phyloP scores from a whole-genome alignment of 2,113 vertebrate species.

The Melanerpes formicivorus region DNA sequence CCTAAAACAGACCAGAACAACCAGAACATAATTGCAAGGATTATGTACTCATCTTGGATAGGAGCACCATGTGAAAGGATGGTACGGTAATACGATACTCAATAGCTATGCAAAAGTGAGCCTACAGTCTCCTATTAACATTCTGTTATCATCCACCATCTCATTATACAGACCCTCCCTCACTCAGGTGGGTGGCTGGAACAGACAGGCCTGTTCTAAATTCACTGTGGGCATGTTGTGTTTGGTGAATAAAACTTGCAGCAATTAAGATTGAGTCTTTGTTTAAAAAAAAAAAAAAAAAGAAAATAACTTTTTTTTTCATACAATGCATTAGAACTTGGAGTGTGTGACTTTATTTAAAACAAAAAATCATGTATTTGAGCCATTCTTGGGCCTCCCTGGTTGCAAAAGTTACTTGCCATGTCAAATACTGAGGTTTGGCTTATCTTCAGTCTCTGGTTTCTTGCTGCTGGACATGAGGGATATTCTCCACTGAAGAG shows the following conservation, averaged over 20 bases:
- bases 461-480: background rate
- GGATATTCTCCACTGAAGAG: background rate
- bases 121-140: background rate
- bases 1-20: background rate
- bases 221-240: background rate
- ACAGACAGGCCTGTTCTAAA: background rate
- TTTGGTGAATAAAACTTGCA: background rate
- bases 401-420: background rate
- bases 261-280: background rate
- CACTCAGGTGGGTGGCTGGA: background rate
- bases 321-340: background rate
- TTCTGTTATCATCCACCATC: background rate
- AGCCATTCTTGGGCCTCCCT: background rate
- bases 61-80: background rate
- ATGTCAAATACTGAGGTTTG: background rate
- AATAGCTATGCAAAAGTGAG: background rate
- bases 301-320: background rate
- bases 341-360: background rate
- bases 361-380: fast-evolving
- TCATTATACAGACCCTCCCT: background rate
- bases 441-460: background rate
- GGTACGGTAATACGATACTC: background rate
- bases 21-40: background rate
- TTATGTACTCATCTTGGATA: background rate
- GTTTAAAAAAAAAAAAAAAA: no score